Percentiles rank a stretch among this genome's conserved stretches.
Evolutionary conservation across 2,888 invertebrate species (phyloP).

Genomic region (Synanthedon vespiformis): DNA sequence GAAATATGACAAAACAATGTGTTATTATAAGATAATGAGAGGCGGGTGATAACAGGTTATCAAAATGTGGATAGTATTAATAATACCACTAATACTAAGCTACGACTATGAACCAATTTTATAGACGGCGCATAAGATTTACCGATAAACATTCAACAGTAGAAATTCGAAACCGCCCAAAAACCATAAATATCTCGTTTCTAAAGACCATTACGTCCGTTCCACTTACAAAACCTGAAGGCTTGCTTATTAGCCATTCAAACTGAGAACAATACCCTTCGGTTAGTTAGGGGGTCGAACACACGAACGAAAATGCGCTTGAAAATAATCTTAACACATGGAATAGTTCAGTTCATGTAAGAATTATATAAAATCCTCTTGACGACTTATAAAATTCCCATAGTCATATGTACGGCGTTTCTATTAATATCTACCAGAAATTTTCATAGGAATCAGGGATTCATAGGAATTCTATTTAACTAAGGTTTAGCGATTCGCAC

Average conservation of each 20-base stretch:
- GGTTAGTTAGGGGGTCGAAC: conserved; percentile 49
- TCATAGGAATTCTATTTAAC: no score
- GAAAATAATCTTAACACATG: no score
- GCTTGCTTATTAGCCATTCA: conserved; percentile 52
- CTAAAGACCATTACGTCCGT: conserved; percentile 37
- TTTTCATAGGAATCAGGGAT: no score
- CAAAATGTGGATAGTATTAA: not conserved
- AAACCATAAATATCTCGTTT: conserved; percentile 37
- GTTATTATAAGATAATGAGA: not conserved
- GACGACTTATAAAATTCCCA: no score
- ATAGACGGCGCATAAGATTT: not conserved
- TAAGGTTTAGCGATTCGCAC: no score
- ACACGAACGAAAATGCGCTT: conserved; percentile 17
- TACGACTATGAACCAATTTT: not conserved
- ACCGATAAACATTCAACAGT: not conserved
- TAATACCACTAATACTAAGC: not conserved
- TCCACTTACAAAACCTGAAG: conserved; percentile 55
- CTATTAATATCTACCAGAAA: no score
- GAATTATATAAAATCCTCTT: no score
- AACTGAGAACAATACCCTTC: conserved; percentile 49
- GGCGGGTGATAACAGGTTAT: not conserved
- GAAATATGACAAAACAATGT: no score
- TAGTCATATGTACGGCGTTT: no score
- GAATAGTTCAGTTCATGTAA: no score
- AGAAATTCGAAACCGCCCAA: conserved; percentile 17